A percentile compares a stretch with the other conserved stretches of the same genome.
phyloP scores from a whole-genome alignment of 2,888 invertebrate genomes.

The Parelbella ahira region DNA sequence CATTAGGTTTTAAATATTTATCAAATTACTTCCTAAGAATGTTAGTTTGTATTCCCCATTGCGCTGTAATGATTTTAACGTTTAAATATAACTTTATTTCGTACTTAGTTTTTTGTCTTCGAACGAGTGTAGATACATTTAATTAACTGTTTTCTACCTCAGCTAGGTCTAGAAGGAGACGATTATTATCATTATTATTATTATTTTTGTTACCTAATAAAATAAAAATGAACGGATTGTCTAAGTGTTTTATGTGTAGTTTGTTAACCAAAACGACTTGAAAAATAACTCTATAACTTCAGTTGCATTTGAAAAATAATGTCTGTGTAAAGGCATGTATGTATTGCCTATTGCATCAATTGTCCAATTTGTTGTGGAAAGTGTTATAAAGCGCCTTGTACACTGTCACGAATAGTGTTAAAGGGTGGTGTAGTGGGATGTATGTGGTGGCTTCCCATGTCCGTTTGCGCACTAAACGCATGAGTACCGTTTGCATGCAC shows the following conservation, averaged over 20 bases:
- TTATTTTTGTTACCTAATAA: constrained; percentile 41
- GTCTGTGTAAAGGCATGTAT: too few relatives aligned
- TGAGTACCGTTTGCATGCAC: constrained; percentile 60
- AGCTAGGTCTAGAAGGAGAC: too few relatives aligned
- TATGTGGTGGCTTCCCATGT: too few relatives aligned
- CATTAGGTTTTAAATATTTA: not conserved
- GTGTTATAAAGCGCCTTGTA: too few relatives aligned
- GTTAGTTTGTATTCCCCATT: too few relatives aligned
- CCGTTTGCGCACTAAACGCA: constrained; percentile 14
- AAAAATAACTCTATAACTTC: too few relatives aligned
- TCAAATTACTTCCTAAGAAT: not conserved
- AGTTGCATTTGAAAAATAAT: not conserved
- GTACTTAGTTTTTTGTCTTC: constrained; percentile 20
- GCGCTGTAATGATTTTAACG: constrained; percentile 3
- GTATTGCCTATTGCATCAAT: too few relatives aligned
- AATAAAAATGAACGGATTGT: constrained; percentile 34
- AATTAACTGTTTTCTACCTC: constrained; percentile 19
- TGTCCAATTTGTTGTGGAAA: too few relatives aligned
- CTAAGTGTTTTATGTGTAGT: constrained; percentile 43
- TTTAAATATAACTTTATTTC: constrained; percentile 23
- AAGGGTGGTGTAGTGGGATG: too few relatives aligned
- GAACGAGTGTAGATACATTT: constrained; percentile 9
- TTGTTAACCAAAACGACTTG: constrained; percentile 3
- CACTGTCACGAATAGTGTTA: too few relatives aligned
- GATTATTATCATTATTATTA: constrained; percentile 24